Conservation (phyloP, 2,113 vertebrate genomes). For the Canis aureus region DNA sequence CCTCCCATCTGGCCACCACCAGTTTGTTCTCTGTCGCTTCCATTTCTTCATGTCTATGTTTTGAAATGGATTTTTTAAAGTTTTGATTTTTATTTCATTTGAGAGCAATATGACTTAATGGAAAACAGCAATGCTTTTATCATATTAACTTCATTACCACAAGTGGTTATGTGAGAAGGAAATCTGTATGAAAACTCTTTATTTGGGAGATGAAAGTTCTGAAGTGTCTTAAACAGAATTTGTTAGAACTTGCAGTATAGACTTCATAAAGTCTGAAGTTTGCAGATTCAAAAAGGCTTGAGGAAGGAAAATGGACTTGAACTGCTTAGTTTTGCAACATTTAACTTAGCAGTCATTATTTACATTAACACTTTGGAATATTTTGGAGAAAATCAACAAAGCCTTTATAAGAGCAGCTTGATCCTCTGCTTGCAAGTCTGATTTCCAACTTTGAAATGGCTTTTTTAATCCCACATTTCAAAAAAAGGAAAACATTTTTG, state of each 20-base stretch:
- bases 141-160: not conserved
- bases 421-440: not conserved
- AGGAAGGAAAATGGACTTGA: not conserved
- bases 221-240: not conserved
- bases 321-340: not conserved
- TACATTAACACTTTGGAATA: conserved; percentile 12
- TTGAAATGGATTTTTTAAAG: not conserved
- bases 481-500: not conserved
- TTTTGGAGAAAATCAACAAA: conserved; percentile 49
- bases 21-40: not conserved
- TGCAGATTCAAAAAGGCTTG: not conserved
- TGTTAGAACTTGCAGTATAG: not conserved
- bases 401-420: not conserved
- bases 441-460: not conserved
- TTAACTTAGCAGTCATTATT: conserved; percentile 50
- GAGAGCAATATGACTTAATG: not conserved
- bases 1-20: not conserved
- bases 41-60: not conserved
- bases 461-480: conserved; percentile 3
- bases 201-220: not conserved
- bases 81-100: conserved; percentile 41
- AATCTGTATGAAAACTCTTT: not conserved
- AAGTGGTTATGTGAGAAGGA: not conserved
- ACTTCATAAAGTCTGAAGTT: not conserved
- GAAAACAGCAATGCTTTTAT: not conserved